These are phyloP conservation scores for Caradrina clavipalpis DNA, from an alignment of 2,888 invertebrate genomes.

Conservation along the genomic window DNA sequence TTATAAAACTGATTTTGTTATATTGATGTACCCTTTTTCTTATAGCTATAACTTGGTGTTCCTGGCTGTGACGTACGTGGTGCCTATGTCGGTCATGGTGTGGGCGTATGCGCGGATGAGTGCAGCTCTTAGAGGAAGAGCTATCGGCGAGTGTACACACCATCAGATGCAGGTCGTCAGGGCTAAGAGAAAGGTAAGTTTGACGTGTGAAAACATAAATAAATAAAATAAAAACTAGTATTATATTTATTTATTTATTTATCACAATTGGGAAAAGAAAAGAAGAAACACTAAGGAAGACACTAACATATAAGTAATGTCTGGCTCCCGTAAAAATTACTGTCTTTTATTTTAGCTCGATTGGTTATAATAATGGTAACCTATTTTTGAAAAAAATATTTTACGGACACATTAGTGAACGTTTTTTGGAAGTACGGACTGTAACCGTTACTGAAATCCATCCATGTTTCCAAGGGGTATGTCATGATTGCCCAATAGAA, in stretches of 20 bases:
- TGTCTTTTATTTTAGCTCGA: too few species aligned
- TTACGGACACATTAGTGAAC: background rate
- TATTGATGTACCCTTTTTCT: constrained; percentile 1
- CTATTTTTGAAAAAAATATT: background rate
- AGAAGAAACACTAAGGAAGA: too few species aligned
- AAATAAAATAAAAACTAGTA: too few species aligned
- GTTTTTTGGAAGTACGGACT: background rate
- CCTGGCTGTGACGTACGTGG: constrained; percentile 95
- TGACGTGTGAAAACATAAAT: background rate
- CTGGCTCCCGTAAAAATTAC: too few species aligned
- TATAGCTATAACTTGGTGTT: constrained; percentile 96
- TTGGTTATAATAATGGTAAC: too few species aligned
- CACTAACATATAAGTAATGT: too few species aligned
- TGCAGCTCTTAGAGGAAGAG: constrained; percentile 95
- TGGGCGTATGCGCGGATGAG: constrained; percentile 96
- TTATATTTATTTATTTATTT: too few species aligned
- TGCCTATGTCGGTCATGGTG: constrained; percentile 96
- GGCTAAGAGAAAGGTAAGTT: constrained; percentile 94
- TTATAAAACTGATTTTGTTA: too few species aligned
- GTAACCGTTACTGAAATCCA: background rate
- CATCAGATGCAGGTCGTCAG: constrained; percentile 96
- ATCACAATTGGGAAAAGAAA: too few species aligned
- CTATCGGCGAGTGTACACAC: constrained; percentile 96
- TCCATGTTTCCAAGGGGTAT: too few species aligned
- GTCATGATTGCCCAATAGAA: too few species aligned